phyloP scores from a whole-genome alignment of 1,140 invertebrate genomes.

The Aphelinus certus region DNA sequence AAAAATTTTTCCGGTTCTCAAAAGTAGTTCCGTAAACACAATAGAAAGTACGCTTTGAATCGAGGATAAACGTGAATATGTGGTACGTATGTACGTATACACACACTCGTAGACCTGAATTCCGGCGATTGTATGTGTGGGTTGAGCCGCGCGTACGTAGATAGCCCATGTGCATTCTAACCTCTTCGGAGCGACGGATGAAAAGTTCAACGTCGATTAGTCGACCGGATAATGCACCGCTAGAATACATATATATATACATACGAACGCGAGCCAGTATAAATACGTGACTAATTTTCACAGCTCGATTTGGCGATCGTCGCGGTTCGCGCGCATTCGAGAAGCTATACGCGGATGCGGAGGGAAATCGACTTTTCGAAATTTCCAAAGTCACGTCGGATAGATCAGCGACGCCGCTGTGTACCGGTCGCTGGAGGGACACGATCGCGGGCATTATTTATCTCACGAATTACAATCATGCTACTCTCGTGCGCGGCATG shows the following conservation, averaged over 20 bases:
- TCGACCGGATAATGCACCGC: conserved; percentile 40
- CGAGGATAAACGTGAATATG: conserved; percentile 52
- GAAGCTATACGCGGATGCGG: no score
- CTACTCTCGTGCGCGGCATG: neutral
- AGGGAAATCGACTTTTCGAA: neutral
- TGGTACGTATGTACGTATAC: conserved; percentile 38
- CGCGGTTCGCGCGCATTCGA: no score
- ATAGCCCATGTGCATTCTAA: conserved; percentile 10
- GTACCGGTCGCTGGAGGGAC: neutral
- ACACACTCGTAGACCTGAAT: conserved; percentile 50
- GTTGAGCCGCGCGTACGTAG: neutral
- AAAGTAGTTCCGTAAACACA: conserved; percentile 52
- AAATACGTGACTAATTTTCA: no score
- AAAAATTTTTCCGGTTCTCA: conserved; percentile 26
- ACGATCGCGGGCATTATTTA: conserved; percentile 1
- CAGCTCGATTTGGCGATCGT: no score
- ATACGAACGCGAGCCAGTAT: no score
- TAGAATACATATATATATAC: no score
- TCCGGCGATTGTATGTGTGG: conserved; percentile 47
- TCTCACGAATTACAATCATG: conserved; percentile 7
- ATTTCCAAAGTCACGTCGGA: conserved; percentile 6
- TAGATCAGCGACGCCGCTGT: neutral
- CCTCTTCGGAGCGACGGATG: conserved; percentile 40
- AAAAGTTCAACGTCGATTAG: conserved; percentile 46
- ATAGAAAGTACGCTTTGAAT: conserved; percentile 58